phyloP scores from a whole-genome alignment of 2,888 invertebrate species.

The Scaptodrosophila latifasciaeformis region DNA sequence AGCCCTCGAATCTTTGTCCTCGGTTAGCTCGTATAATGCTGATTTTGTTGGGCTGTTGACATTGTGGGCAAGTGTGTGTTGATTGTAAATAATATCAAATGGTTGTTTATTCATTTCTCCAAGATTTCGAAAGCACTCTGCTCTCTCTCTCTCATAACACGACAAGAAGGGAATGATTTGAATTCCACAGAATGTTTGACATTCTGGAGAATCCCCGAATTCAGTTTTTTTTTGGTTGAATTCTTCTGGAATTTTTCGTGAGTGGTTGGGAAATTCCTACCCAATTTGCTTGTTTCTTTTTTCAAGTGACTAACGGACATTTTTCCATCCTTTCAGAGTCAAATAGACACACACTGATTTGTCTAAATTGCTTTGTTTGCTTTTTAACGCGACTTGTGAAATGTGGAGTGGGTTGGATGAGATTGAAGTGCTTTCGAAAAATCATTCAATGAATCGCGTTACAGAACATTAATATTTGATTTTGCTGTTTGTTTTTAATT shows the following conservation, averaged over 20 bases:
- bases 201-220: too few relatives aligned
- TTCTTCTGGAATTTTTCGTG: constrained; percentile 2
- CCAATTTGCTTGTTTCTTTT: not conserved
- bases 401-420: too few relatives aligned
- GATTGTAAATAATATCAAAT: too few relatives aligned
- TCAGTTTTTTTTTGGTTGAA: constrained; percentile 35
- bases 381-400: too few relatives aligned
- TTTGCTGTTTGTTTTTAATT: constrained; percentile 67
- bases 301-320: not conserved
- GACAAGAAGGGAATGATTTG: too few relatives aligned
- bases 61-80: not conserved
- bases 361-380: constrained; percentile 45
- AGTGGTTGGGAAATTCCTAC: not conserved
- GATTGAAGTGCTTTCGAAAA: constrained; percentile 30
- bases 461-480: constrained; percentile 67
- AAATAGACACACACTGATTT: constrained; percentile 41
- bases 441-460: constrained; percentile 42
- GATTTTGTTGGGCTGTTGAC: constrained; percentile 31
- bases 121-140: too few relatives aligned
- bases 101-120: too few relatives aligned
- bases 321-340: constrained; percentile 18
- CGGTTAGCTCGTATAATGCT: too few relatives aligned
- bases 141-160: too few relatives aligned
- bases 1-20: not conserved
- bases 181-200: too few relatives aligned